Evolutionary conservation across 2,113 vertebrate species (phyloP), one percentile per base, ranked within the genome.

Genomic region (Peucedramus taeniatus): DNA sequence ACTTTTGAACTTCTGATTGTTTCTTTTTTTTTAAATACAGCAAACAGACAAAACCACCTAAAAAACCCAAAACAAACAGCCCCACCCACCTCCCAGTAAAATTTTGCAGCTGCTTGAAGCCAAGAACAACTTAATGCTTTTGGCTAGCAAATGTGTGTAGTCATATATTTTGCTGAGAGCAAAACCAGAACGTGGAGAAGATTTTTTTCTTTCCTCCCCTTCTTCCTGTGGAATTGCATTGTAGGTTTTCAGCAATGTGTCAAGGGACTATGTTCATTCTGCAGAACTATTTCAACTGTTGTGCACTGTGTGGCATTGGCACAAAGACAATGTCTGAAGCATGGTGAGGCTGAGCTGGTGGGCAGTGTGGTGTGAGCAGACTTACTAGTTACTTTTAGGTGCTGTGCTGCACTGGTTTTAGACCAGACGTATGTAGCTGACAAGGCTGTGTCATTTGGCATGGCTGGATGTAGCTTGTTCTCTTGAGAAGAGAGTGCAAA

Each of bases 341-440:
- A 28, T 8, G 9, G 7, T 54, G 35, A 44, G 39, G 33, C 77
- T 70, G 47, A 89, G 40, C 4, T 44, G 27, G 3, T 64, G 71
- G 24, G 22, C 39, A 28, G 3, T 51, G 44, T 60, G 27, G 15
- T 50, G 26, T 69, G 15, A 76, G 31, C 49, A 87, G 74, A 63
- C 30, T 66, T 66, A 7, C 15, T 59, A 26, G 33, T 78, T 30
- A 8, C 47, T 57, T 65, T 20, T 75, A 3, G 54, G 40, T 71
- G 28, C 24, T 56, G 13, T 63, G 30, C 18, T 66, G 22, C 40
- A 10, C 33, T 83, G 12, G 26, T 33, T 42, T 86, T 77, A 72
- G 45, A 37, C 18, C 44, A 66, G 47, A 20, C 0, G 0, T 56
- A 47, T 1, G 2, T 4, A 60, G 53, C 56, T 74, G 68, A 37